Conservation (phyloP, 2,797 vertebrate genomes). For the Cossypha dichroa region DNA sequence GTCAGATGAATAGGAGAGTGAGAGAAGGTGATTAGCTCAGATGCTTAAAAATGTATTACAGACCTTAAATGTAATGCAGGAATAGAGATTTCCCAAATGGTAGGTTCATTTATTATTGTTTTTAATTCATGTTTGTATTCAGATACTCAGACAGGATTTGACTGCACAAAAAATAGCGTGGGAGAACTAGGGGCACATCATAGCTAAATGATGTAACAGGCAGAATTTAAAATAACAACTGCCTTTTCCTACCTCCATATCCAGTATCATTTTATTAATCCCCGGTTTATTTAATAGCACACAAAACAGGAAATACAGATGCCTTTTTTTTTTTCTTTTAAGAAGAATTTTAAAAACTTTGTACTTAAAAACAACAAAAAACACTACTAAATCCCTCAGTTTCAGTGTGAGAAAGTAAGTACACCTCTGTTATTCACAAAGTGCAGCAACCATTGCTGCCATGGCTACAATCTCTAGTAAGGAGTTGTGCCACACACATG, state of each 20-base stretch:
- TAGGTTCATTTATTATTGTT: not conserved
- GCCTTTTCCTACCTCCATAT: not conserved
- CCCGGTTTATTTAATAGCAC: not conserved
- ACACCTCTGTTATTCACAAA: not conserved
- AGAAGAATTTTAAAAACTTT: not conserved
- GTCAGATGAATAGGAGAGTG: not conserved
- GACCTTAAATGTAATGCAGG: not conserved
- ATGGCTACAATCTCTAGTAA: conserved; percentile 47
- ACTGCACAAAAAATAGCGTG: not conserved
- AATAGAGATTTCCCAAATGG: not conserved
- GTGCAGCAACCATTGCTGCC: conserved; percentile 13
- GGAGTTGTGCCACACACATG: not conserved
- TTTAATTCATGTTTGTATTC: not conserved
- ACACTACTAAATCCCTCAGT: not conserved
- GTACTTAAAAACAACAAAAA: not conserved
- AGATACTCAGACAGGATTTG: not conserved
- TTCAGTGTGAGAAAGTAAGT: not conserved
- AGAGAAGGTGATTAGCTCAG: not conserved
- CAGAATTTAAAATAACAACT: not conserved
- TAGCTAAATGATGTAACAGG: not conserved
- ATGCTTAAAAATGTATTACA: not conserved
- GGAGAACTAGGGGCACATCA: not conserved
- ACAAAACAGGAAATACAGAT: not conserved
- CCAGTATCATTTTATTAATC: not conserved
- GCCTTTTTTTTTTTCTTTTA: not conserved